Percentiles rank a stretch among this genome's conserved stretches.
Evolutionary conservation across 2,113 vertebrate genomes (phyloP).

Genomic region (Harpagus bidentatus): DNA sequence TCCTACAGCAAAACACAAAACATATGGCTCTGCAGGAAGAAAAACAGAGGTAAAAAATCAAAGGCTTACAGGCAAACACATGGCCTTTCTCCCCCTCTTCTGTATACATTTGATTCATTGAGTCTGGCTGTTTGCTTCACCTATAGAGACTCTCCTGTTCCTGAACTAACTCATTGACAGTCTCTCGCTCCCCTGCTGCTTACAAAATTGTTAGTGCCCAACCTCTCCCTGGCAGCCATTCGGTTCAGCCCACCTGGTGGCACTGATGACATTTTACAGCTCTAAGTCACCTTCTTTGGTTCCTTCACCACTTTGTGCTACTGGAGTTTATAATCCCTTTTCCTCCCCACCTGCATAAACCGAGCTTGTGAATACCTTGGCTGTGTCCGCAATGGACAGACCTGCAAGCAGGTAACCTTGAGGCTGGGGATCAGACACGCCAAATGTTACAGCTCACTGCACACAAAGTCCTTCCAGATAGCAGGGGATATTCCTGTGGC

Average conservation of each 20-base stretch:
- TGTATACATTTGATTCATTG: not conserved
- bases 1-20: not conserved
- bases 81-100: not conserved
- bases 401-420: not conserved
- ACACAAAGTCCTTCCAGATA: not conserved
- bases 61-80: not conserved
- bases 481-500: not conserved
- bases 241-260: not conserved
- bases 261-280: not conserved
- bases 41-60: not conserved
- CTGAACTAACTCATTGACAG: not conserved
- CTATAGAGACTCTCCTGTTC: not conserved
- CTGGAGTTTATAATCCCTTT: not conserved
- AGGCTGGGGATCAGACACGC: not conserved
- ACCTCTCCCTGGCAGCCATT: not conserved
- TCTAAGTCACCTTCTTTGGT: not conserved
- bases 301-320: not conserved
- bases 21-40: not conserved
- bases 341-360: not conserved
- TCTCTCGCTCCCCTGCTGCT: not conserved
- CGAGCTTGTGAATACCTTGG: not conserved
- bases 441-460: not conserved
- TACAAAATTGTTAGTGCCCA: not conserved
- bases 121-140: not conserved
- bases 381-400: not conserved